Base-by-base conservation (phyloP, 2,113 vertebrate genomes). In the Hassar affinis region DNA sequence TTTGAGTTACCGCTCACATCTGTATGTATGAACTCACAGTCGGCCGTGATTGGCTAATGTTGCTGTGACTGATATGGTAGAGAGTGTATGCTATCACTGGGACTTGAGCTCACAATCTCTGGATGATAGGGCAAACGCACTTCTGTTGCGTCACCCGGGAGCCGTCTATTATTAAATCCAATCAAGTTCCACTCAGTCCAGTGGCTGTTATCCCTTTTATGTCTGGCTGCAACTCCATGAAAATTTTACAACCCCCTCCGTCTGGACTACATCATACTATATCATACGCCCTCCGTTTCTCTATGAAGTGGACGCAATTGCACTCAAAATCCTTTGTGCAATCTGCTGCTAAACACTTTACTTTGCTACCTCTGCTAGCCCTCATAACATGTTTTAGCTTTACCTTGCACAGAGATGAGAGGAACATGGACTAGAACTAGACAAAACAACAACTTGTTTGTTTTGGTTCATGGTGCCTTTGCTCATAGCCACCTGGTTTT, bases 361-460 rank as follows among this genome's bases (percentile, higher is more conserved):
- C 27, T 20, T 10, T 52, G n/a, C 33, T 75, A 1, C 45, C 71
- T 27, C 6, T 17, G 68, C 68, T 45, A 25, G 18, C 22, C n/a
- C 4, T 74, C 71, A 69, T 69, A 42, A 17, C 35, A 69, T 11
- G 17, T 66, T 66, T 15, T 35, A 22, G 35, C 35, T 42, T 25
- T 42, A 25, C 42, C 62, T 18, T 35, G 15, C 62, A 18, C 2
- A 18, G 11, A 4, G 33, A 42, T 69, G 18, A 20, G 62, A 69
- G 22, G 9, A 69, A 69, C 66, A 25, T 22, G 18, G 66, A 20
- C 45, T 3, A 15, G n/a, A 27, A 49, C 45, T 27, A 74, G 71
- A 49, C 71, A 74, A 30, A 74, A 74, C 71, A 74, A 74, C 17
- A 20, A 18, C 68, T 18, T 66, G 11, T 49, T 49, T 74, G 45